A percentile compares a stretch with the other conserved stretches of the same genome.
These are phyloP conservation scores for Cassiopea xamachana DNA, from an alignment of 30 jellyfish, hydroid and myxozoan genomes.

Conservation along the genomic window DNA sequence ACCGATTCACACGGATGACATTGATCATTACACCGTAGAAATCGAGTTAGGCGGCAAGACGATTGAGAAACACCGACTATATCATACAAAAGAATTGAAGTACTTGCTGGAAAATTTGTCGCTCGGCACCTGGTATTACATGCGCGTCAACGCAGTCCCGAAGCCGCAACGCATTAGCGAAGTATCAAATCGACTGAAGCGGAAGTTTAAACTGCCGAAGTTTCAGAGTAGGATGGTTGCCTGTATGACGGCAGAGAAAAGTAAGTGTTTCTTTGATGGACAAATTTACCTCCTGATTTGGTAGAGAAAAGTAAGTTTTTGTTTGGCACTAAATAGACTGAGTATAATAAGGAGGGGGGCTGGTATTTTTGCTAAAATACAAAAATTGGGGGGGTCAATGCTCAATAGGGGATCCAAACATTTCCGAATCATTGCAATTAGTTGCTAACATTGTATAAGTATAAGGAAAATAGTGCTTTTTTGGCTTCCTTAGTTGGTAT, in stretches of 20 bases:
- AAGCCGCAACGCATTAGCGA: constrained; percentile 29
- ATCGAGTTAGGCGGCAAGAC: constrained; percentile 38
- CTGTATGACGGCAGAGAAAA: constrained; percentile 60
- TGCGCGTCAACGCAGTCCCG: constrained; percentile 62
- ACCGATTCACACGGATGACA: constrained; percentile 40
- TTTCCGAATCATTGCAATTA: too few species aligned
- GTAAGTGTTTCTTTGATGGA: constrained; percentile 18
- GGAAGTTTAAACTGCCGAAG: constrained; percentile 32
- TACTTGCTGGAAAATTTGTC: constrained; percentile 45
- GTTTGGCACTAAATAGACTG: too few species aligned
- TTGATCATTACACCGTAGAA: constrained; percentile 51
- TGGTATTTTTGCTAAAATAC: too few species aligned
- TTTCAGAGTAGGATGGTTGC: constrained; percentile 68
- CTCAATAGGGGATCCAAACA: too few species aligned
- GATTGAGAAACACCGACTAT: constrained; percentile 14
- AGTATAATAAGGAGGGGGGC: too few species aligned
- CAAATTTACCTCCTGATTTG: not conserved
- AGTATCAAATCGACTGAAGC: constrained; percentile 10
- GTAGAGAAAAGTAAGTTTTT: too few species aligned
- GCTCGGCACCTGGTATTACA: constrained; percentile 78
- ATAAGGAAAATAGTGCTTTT: too few species aligned
- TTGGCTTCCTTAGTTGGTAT: too few species aligned
- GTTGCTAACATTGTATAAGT: too few species aligned
- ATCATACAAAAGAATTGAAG: constrained; percentile 30
- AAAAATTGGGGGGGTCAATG: too few species aligned